Percentiles rank a stretch among this genome's conserved stretches.
Evolutionary conservation across 2,888 invertebrate species (phyloP).

Genomic region (Limnephilus rhombicus): DNA sequence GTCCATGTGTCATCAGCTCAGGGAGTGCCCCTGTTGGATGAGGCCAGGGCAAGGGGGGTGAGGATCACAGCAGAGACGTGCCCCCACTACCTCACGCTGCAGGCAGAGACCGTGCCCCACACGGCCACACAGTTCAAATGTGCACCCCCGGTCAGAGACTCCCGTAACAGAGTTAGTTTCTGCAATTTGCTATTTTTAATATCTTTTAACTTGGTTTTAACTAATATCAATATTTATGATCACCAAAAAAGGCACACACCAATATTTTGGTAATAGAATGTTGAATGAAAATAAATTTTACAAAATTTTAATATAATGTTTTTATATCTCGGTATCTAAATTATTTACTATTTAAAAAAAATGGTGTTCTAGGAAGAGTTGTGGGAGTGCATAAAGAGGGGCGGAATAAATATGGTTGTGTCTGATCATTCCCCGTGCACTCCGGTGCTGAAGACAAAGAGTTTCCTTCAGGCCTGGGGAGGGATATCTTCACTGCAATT

Average conservation of each 20-base stretch:
- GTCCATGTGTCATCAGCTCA: constrained; percentile 83
- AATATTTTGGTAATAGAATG: not conserved
- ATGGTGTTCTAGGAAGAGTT: constrained; percentile 74
- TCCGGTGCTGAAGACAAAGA: constrained; percentile 80
- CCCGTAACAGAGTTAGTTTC: constrained; percentile 77
- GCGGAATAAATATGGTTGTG: constrained; percentile 80
- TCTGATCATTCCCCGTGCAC: constrained; percentile 85
- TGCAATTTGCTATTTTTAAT: not conserved
- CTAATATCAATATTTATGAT: not conserved
- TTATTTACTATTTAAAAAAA: too few species aligned
- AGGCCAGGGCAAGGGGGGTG: constrained; percentile 76
- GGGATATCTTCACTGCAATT: constrained; percentile 86
- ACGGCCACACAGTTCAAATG: constrained; percentile 85
- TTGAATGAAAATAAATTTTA: not conserved
- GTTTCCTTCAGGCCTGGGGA: constrained; percentile 85
- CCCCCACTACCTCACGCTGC: constrained; percentile 83
- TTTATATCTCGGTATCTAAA: too few species aligned
- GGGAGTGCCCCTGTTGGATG: constrained; percentile 78
- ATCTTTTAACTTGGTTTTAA: too few species aligned
- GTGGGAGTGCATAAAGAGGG: constrained; percentile 80
- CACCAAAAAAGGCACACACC: not conserved
- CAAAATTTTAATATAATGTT: not conserved
- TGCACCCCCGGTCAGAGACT: constrained; percentile 83
- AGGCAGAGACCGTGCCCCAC: constrained; percentile 81
- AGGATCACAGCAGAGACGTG: constrained; percentile 85